Evolutionary conservation across 2,888 invertebrate genomes (phyloP).

Genomic region (Formica aserva): DNA sequence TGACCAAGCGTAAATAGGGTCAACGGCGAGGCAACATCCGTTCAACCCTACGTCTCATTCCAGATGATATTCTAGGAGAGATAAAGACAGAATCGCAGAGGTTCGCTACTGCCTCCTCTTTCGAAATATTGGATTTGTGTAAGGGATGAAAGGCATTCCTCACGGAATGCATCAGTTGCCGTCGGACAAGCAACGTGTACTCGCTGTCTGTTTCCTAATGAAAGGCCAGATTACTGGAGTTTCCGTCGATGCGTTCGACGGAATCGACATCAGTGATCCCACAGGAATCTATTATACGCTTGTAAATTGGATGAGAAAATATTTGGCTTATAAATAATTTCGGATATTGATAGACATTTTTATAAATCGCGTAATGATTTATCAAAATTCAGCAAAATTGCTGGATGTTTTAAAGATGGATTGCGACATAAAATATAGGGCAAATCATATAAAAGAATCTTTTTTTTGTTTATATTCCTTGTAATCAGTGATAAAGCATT

Average conservation of each 20-base stretch:
- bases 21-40: conserved; percentile 53
- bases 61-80: conserved; percentile 26
- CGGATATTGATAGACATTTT: background rate
- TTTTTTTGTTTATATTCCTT: background rate
- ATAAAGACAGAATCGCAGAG: conserved; percentile 33
- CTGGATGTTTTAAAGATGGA: background rate
- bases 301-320: conserved; percentile 34
- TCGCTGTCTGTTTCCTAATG: conserved; percentile 44
- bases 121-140: conserved; percentile 61
- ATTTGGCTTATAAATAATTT: conserved; percentile 23
- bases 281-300: conserved; percentile 42
- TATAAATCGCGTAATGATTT: background rate
- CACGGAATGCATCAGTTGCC: conserved; percentile 57
- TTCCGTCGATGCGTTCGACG: conserved; percentile 28
- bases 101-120: conserved; percentile 51
- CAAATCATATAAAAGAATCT: background rate
- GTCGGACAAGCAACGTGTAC: conserved; percentile 43
- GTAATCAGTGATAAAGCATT: background rate
- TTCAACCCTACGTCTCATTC: conserved; percentile 45
- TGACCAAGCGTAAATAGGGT: conserved; percentile 49
- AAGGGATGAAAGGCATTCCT: conserved; percentile 63
- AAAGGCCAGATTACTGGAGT: conserved; percentile 33
- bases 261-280: conserved; percentile 22
- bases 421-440: background rate
- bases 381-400: background rate